Base-by-base conservation (phyloP, 2,888 invertebrate genomes). In the Exephanes ischioxanthus region DNA sequence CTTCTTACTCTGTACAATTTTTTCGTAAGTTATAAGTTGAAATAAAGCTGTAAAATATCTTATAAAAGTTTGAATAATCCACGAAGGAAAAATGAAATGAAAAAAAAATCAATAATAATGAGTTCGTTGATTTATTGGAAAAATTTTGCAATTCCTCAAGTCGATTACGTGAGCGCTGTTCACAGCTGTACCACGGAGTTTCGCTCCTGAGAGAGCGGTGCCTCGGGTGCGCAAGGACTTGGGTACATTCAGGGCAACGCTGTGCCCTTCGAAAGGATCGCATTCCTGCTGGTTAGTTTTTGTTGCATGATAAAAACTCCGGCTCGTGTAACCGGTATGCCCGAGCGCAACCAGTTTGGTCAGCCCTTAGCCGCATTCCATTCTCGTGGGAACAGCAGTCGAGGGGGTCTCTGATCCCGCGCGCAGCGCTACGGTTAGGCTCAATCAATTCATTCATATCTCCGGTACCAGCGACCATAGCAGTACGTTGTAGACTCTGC, bases 361-460 rank as follows among this genome's bases (percentile, higher is more conserved):
- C 87, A 87, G 90, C 91, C 91, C 91, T 91, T 91, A 89, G 87
- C 88, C 88, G 89, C 91, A 91, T 91, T 91, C 91, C 91, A 89
- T 89, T 90, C 91, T 89, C 89, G 88, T 88, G 89, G 87, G 88
- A 87, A 88, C 86, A 61, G 73, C 66, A 68, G 41, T 7, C 70
- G 68, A 41, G 67, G 51, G 73, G 55, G 22, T 30, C 61, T 26
- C 61, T 70, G 58, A 73, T 68, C 61, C 61, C 37, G 22, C 67
- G 53, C 2, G 51, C 67, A 55, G 53, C 67, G 77, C 67, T 53
- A 48, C 45, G 45, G 45, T 48, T 48, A 33, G 51, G 48, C 67
- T 67, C 77, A 37, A 67, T 67, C 77, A 55, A 67, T 67, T 67
- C 77, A 77, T 77, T 77, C 77, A 77, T 77, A 53, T 73, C 67